Base-by-base conservation (phyloP, 2,888 invertebrate genomes). In the Dicyrtomina minuta region DNA sequence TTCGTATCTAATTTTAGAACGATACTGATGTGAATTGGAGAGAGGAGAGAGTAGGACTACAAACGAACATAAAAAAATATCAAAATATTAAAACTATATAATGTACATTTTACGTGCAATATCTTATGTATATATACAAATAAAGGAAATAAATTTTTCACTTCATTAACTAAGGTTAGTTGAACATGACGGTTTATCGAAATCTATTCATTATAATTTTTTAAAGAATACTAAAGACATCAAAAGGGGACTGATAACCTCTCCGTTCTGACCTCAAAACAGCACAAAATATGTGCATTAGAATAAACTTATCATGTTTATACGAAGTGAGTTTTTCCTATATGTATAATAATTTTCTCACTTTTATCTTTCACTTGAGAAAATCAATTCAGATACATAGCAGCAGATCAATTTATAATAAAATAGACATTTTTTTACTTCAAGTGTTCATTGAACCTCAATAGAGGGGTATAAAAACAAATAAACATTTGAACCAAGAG, bases 41-140 rank as follows among this genome's bases (percentile, higher is more conserved):
- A 20, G 43, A 20, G 24, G 43, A 8, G 12, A 51, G 13, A 24
- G 33, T 49, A 51, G 51, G 62, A 49, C 49, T 26, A 62, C 27
- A 20, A 62, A 33, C 62, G 62, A 62, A 62, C 62, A 62, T 62
- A 62, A 62, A 62, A 62, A 62, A 62, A 62, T 62, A 62, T 62
- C 62, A 62, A 62, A 62, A 62, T 33, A 62, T 60, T 60, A 43
- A 13, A 24, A 60, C 15, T 60, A 60, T 60, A 43, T 43, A 60
- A 43, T 44, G 44, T 43, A 24, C 60, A 24, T 59, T 22, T 55
- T 24, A 49, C 22, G n/a, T 49, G 22, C 22, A 17, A 46, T 46
- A 46, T n/a, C 22, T 20, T 46, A 58, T 39, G 20, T 41, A 41
- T 41, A 22, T 59, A 10, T 58, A 39, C 17, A 46, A 4, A 46